A percentile compares a stretch with the other conserved stretches of the same genome.
phyloP scores from a whole-genome alignment of 2,888 invertebrate species.

The Netelia melanura region DNA sequence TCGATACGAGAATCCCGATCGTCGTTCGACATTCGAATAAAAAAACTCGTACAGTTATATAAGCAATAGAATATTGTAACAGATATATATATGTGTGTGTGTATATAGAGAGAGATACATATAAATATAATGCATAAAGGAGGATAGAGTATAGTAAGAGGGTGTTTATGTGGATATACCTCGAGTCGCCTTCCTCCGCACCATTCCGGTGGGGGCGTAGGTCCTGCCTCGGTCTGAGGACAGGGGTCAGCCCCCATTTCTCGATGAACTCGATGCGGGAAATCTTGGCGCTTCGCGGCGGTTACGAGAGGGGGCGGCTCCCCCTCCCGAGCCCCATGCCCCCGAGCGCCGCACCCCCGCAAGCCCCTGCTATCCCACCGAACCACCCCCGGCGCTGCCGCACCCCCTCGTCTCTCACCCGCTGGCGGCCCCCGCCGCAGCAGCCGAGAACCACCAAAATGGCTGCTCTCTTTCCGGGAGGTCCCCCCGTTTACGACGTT shows the following conservation, averaged over 20 bases:
- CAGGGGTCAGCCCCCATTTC: conserved; percentile 99
- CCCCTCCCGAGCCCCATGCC: conserved; percentile 88
- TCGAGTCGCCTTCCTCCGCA: conserved; percentile 90
- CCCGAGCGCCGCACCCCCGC: conserved; percentile 81
- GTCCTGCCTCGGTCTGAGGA: conserved; percentile 98
- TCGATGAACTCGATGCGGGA: conserved; percentile 98
- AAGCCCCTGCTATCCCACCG: conserved; percentile 83
- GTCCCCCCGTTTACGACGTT: conserved; percentile 66
- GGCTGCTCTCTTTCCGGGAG: conserved; percentile 78
- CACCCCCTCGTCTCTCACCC: conserved; percentile 72
- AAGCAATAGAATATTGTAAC: background rate
- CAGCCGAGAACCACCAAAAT: conserved; percentile 82
- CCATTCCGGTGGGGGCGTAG: conserved; percentile 92
- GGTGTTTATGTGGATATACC: conserved; percentile 85
- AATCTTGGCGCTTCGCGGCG: conserved; percentile 92
- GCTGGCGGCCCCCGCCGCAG: conserved; percentile 71
- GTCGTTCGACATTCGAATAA: background rate
- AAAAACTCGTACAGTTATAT: background rate
- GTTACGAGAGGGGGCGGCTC: conserved; percentile 88
- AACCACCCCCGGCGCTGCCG: conserved; percentile 83
- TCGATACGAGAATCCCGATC: background rate
- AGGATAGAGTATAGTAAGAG: conserved; percentile 1
- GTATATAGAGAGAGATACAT: background rate
- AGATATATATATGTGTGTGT: background rate
- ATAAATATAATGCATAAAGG: background rate